Evolutionary conservation across 2,888 invertebrate genomes (phyloP).

Genomic region (Balanococcus diminutus): DNA sequence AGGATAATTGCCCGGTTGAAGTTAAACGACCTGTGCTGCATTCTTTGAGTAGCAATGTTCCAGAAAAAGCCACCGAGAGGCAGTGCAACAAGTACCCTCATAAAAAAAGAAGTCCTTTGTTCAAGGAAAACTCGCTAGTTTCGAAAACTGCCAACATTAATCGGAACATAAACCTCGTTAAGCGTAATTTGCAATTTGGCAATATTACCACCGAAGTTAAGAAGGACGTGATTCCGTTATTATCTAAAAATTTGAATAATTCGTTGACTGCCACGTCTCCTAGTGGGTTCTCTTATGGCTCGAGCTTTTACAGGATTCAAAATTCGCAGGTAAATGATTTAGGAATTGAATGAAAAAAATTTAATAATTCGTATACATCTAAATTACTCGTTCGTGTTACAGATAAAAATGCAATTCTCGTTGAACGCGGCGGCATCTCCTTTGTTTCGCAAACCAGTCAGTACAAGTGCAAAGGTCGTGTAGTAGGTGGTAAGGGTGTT

Average conservation of each 20-base stretch:
- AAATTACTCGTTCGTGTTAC: background rate
- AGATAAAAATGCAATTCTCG: conserved; percentile 46
- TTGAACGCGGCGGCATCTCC: background rate
- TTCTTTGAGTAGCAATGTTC: conserved; percentile 54
- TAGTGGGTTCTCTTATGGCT: background rate
- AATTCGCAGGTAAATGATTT: conserved; percentile 59
- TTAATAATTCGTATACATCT: background rate
- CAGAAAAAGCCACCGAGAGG: conserved; percentile 6
- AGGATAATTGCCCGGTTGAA: conserved; percentile 39
- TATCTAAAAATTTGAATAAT: background rate
- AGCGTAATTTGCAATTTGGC: conserved; percentile 53
- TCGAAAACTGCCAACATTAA: conserved; percentile 1
- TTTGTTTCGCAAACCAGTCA: conserved; percentile 47
- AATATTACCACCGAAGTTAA: conserved; percentile 67
- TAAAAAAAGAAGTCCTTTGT: conserved; percentile 48
- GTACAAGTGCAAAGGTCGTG: background rate
- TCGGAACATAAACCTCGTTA: conserved; percentile 45
- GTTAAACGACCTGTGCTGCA: conserved; percentile 57
- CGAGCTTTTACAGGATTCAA: conserved; percentile 56
- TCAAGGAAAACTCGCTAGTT: conserved; percentile 57
- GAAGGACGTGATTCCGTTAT: conserved; percentile 25
- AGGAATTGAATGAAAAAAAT: background rate
- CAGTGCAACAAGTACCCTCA: background rate
- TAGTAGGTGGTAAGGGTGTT: background rate
- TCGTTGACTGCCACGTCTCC: background rate